Evolutionary conservation across 2,888 invertebrate species (phyloP).

Genomic region (Hypselothyrea guttata): DNA sequence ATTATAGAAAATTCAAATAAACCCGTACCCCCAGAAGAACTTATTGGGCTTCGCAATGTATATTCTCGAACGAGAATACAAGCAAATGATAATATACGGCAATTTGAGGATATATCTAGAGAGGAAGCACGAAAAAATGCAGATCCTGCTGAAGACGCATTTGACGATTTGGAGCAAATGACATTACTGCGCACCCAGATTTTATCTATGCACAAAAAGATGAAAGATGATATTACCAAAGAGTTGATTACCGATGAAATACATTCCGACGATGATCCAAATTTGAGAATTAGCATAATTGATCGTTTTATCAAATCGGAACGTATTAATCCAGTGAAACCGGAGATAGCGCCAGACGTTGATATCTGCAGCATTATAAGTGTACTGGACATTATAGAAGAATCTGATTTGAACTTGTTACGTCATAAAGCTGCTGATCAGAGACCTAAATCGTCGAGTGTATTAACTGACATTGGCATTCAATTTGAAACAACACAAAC

Average conservation of each 20-base stretch:
- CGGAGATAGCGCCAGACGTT: accelerated
- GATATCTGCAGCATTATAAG: constrained; percentile 31
- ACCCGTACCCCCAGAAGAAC: neutral
- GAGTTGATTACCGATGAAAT: constrained; percentile 16
- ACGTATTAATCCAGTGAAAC: neutral
- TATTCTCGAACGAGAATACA: neutral
- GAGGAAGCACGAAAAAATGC: neutral
- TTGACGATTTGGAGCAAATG: neutral
- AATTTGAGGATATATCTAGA: neutral
- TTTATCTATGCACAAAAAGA: constrained; percentile 34
- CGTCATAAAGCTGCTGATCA: constrained; percentile 1
- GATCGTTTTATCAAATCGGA: constrained; percentile 18
- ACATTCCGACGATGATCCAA: neutral
- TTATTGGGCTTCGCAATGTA: constrained; percentile 1
- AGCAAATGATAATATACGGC: constrained; percentile 17
- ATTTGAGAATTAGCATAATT: accelerated
- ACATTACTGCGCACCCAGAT: constrained; percentile 2
- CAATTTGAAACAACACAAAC: no score
- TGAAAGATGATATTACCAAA: constrained; percentile 42
- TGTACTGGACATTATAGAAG: constrained; percentile 28
- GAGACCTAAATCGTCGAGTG: neutral
- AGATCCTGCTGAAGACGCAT: neutral
- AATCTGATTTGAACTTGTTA: constrained; percentile 24
- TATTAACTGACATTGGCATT: neutral
- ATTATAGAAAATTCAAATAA: constrained; percentile 21